A percentile compares a stretch with the other conserved stretches of the same genome.
These are phyloP conservation scores for Cochlearius cochlearius DNA, from an alignment of 2,113 vertebrate genomes.

Conservation along the genomic window DNA sequence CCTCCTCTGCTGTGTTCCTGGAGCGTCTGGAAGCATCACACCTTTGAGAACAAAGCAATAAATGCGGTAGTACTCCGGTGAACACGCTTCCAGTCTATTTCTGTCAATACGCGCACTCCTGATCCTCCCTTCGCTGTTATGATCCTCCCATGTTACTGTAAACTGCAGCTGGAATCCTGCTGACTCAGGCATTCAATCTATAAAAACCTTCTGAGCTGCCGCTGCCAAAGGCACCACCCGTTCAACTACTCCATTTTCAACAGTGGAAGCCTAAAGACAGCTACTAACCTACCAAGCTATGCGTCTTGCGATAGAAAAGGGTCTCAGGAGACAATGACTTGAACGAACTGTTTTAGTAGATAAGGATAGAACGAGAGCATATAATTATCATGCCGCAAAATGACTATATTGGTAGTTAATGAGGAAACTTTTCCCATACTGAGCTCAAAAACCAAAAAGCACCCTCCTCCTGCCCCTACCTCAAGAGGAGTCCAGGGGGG, in stretches of 20 bases:
- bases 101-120: neutral
- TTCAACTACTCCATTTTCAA: neutral
- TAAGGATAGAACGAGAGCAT: neutral
- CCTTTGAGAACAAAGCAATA: neutral
- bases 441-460: neutral
- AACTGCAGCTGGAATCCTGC: constrained; percentile 20
- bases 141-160: neutral
- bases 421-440: neutral
- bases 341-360: neutral
- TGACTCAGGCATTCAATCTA: neutral
- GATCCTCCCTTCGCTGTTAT: neutral
- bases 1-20: neutral
- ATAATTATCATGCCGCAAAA: neutral
- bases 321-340: neutral
- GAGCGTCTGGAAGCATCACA: neutral
- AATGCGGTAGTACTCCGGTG: neutral
- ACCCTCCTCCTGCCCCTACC: neutral
- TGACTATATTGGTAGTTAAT: neutral
- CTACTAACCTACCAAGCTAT: neutral
- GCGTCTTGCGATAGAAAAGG: neutral
- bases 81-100: neutral
- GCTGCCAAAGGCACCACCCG: neutral
- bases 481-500: neutral
- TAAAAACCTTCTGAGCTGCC: neutral
- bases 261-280: neutral